A percentile compares a stretch with the other conserved stretches of the same genome.
Evolutionary conservation across 2,113 vertebrate species (phyloP).

Genomic region (Gymnobelideus leadbeateri): DNA sequence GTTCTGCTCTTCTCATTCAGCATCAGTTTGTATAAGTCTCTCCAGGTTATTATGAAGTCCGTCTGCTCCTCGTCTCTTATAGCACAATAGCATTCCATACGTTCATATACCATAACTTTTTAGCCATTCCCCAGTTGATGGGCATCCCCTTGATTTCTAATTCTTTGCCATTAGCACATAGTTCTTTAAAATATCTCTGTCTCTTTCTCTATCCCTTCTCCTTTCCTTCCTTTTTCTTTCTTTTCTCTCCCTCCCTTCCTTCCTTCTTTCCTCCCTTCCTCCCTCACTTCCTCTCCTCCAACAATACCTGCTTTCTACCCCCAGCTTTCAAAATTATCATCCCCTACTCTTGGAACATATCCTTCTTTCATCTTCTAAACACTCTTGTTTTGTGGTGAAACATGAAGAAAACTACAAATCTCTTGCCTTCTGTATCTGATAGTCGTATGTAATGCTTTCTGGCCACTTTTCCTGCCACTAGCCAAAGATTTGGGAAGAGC

Average conservation of each 20-base stretch:
- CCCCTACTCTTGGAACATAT: neutral
- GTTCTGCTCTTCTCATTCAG: too few species aligned
- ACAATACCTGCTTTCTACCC: too few species aligned
- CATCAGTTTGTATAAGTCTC: too few species aligned
- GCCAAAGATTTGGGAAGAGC: neutral
- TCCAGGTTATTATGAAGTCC: too few species aligned
- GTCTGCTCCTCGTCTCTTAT: too few species aligned
- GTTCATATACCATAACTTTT: too few species aligned
- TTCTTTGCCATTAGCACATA: neutral
- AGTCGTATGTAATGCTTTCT: neutral
- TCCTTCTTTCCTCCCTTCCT: neutral
- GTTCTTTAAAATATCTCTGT: conserved; percentile 16
- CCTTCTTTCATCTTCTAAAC: neutral
- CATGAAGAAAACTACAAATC: neutral
- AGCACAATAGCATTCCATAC: too few species aligned
- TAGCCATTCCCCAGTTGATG: too few species aligned
- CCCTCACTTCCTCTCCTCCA: too few species aligned
- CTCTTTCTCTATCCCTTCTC: neutral
- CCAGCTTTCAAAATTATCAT: neutral
- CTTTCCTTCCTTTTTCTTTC: neutral
- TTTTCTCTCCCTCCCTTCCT: neutral
- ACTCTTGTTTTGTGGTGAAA: neutral
- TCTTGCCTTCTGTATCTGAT: neutral
- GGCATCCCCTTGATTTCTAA: too few species aligned
- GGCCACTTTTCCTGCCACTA: neutral